Conservation (phyloP, 2,888 invertebrate species). For the Meta bourneti region DNA sequence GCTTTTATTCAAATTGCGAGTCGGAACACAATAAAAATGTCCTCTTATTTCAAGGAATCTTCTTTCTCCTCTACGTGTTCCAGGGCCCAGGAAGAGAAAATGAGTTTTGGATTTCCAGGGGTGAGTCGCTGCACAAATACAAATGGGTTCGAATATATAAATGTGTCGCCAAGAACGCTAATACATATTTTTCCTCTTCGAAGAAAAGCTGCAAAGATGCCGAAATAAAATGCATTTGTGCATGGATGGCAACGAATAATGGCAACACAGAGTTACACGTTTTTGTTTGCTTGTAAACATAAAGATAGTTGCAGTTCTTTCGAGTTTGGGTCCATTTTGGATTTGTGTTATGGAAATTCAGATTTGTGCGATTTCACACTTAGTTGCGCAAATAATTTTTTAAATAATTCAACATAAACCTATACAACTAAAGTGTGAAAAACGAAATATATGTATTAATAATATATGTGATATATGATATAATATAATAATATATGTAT, state of each 20-base stretch:
- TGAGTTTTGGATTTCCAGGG: constrained; percentile 15
- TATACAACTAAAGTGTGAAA: too few relatives aligned
- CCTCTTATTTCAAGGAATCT: constrained; percentile 36
- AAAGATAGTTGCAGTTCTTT: too few relatives aligned
- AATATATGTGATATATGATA: too few relatives aligned
- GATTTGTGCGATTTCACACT: too few relatives aligned
- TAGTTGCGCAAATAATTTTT: too few relatives aligned
- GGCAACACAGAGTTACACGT: not conserved
- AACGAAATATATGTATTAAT: too few relatives aligned
- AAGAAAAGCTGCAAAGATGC: not conserved
- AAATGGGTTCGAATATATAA: constrained; percentile 14
- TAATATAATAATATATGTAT: too few relatives aligned
- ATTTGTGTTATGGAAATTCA: too few relatives aligned
- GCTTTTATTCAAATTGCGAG: constrained; percentile 50
- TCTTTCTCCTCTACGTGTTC: not conserved
- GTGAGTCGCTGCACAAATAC: not conserved
- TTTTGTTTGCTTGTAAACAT: not conserved
- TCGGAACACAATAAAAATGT: constrained; percentile 46
- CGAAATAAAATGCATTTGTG: not conserved
- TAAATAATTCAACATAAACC: too few relatives aligned
- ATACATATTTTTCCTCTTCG: not conserved
- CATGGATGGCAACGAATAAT: too few relatives aligned
- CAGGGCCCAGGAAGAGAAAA: not conserved
- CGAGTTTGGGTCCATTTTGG: too few relatives aligned
- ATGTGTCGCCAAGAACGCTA: not conserved